Percentiles rank a stretch among this genome's conserved stretches.
Conservation (phyloP, 92 coral and sea anemone genomes). For the Plumapathes pennacea region DNA sequence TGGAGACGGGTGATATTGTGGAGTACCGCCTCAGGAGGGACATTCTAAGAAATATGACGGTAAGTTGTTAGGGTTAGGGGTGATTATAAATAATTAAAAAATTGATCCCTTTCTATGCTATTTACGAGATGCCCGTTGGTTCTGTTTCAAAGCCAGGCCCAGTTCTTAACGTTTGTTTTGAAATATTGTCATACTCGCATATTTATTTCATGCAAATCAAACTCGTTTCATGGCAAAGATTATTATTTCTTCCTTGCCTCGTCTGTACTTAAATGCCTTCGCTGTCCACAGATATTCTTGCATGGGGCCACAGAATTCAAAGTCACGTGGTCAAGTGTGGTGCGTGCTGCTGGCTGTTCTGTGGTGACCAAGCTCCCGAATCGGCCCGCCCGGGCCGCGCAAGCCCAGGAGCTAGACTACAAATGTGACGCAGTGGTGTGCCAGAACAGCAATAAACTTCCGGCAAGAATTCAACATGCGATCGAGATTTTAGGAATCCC, state of each 20-base stretch:
- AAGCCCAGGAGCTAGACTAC: slow-evolving; percentile 42
- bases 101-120: too few species aligned
- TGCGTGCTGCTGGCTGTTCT: slow-evolving; percentile 75
- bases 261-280: background rate
- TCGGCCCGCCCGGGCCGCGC: slow-evolving; percentile 56
- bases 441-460: slow-evolving; percentile 45
- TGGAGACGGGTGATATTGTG: slow-evolving; percentile 70
- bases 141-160: too few species aligned
- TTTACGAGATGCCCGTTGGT: too few species aligned
- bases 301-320: slow-evolving; percentile 70
- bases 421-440: slow-evolving; percentile 76
- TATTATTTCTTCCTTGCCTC: background rate
- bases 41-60: slow-evolving; percentile 69
- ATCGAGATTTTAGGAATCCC: slow-evolving; percentile 68
- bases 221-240: too few species aligned
- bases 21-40: slow-evolving; percentile 67
- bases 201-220: too few species aligned
- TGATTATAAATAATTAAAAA: too few species aligned
- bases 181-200: too few species aligned
- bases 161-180: too few species aligned
- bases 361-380: slow-evolving; percentile 84
- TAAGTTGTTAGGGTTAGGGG: slow-evolving; percentile 34
- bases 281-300: slow-evolving; percentile 57
- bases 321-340: slow-evolving; percentile 79
- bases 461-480: slow-evolving; percentile 66